These are phyloP conservation scores for Resseliella maxima DNA, from an alignment of 2,888 invertebrate species.

Conservation along the genomic window DNA sequence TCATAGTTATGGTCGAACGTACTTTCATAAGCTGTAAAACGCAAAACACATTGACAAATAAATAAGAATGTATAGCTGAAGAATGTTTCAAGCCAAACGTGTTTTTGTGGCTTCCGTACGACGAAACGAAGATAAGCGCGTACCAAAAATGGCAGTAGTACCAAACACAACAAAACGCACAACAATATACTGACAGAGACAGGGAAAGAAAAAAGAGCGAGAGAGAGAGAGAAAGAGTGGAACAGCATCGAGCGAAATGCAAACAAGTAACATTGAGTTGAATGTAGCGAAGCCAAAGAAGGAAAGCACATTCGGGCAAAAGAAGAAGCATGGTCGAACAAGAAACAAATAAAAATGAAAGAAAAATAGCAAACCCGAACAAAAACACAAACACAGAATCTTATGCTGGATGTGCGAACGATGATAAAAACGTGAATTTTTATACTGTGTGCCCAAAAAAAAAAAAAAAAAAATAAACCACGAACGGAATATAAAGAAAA, in stretches of 20 bases:
- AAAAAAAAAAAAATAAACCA: too few species aligned
- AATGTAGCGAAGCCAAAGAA: slow-evolving; percentile 34
- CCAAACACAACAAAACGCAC: neutral
- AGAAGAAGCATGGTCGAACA: slow-evolving; percentile 6
- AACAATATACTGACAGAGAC: neutral
- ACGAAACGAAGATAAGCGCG: neutral
- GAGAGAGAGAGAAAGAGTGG: neutral
- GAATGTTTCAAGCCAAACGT: slow-evolving; percentile 10
- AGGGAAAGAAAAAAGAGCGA: too few species aligned
- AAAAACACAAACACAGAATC: too few species aligned
- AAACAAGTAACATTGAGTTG: neutral
- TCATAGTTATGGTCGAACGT: neutral
- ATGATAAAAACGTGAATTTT: slow-evolving; percentile 30
- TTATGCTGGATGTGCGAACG: neutral
- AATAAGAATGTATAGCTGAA: slow-evolving; percentile 5
- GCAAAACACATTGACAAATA: slow-evolving; percentile 26
- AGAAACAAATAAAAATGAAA: neutral
- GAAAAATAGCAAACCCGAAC: neutral
- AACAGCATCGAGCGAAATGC: slow-evolving; percentile 12
- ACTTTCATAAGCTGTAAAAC: neutral
- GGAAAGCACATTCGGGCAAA: neutral
- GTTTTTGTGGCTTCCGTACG: slow-evolving; percentile 44
- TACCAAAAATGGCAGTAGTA: slow-evolving; percentile 43
- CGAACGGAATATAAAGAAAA: slow-evolving; percentile 8
- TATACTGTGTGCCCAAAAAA: slow-evolving; percentile 26